These are phyloP conservation scores for Solenopsis fugax DNA, from an alignment of 1,140 invertebrate genomes.

Conservation along the genomic window DNA sequence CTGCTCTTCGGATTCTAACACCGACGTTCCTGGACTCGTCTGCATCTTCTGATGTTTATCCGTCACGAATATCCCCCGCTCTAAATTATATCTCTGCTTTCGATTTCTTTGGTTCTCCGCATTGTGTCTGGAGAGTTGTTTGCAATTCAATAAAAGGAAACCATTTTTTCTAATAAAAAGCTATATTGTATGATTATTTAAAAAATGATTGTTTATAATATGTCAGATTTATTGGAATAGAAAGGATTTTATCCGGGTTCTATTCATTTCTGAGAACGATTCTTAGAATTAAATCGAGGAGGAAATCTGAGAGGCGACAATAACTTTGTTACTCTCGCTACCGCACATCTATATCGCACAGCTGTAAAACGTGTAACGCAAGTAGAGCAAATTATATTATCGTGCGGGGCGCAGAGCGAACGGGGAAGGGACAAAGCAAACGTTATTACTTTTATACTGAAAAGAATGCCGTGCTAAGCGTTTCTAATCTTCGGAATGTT, in stretches of 20 bases:
- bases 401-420: neutral
- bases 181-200: neutral
- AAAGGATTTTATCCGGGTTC: neutral
- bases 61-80: neutral
- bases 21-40: neutral
- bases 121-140: neutral
- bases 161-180: too few relatives aligned
- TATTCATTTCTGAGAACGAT: neutral
- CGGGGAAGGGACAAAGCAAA: neutral
- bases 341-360: neutral
- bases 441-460: conserved; percentile 11
- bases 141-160: neutral
- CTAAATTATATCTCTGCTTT: neutral
- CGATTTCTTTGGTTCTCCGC: neutral
- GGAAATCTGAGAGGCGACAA: neutral
- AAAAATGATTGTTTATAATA: neutral
- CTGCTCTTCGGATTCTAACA: neutral
- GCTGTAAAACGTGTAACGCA: neutral
- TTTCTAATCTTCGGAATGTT: conserved; percentile 17
- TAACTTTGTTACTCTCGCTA: neutral
- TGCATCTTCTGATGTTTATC: neutral
- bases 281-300: neutral
- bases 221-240: neutral
- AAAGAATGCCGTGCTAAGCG: neutral
- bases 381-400: conserved; percentile 18